phyloP scores from a whole-genome alignment of 2,888 invertebrate genomes.

The Rotaria socialis region DNA sequence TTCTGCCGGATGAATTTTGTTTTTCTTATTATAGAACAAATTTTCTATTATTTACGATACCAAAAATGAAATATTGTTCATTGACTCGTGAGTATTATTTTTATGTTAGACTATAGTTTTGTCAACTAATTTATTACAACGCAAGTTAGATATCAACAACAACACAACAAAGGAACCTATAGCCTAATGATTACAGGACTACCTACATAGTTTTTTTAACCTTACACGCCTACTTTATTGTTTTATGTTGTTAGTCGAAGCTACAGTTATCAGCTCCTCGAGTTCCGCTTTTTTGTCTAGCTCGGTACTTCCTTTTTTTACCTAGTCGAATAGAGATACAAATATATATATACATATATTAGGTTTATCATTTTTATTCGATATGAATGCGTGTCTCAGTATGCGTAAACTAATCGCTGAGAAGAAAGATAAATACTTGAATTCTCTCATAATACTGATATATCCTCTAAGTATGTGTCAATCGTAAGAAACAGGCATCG shows the following conservation, averaged over 20 bases:
- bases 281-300: too few species aligned
- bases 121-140: neutral
- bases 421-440: too few species aligned
- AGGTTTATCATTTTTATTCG: too few species aligned
- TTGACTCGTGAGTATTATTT: neutral
- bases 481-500: neutral
- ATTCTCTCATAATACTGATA: too few species aligned
- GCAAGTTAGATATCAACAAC: neutral
- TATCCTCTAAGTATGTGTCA: neutral
- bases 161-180: neutral
- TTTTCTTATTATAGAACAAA: neutral
- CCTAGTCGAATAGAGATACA: too few species aligned
- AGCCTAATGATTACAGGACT: neutral
- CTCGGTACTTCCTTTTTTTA: too few species aligned
- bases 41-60: neutral
- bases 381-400: too few species aligned
- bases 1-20: neutral
- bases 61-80: neutral
- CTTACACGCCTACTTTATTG: neutral
- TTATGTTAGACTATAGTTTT: neutral
- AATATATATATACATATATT: too few species aligned
- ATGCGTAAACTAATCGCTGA: too few species aligned
- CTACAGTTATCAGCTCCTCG: too few species aligned
- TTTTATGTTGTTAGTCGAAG: too few species aligned
- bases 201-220: neutral